Conservation (phyloP, 1,140 invertebrate genomes). For the Reticulitermes speratus region DNA sequence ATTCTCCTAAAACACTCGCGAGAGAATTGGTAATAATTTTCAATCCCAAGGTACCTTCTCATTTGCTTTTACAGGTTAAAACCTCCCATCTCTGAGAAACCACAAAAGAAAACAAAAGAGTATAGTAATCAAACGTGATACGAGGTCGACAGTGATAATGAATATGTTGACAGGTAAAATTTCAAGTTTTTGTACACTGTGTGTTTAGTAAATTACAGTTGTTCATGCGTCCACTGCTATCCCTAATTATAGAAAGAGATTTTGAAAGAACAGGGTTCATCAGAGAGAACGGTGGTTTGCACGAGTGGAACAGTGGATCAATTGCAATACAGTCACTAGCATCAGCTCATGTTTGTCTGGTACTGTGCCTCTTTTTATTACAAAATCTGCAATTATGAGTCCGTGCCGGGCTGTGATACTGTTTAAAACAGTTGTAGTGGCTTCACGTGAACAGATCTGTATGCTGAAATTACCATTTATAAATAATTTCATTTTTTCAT, state of each 20-base stretch:
- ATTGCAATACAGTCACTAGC: neutral
- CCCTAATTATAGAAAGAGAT: neutral
- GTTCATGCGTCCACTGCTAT: neutral
- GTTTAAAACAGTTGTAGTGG: neutral
- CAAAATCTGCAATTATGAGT: neutral
- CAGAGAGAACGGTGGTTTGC: neutral
- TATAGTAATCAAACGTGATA: neutral
- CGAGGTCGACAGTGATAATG: neutral
- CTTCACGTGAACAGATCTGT: neutral
- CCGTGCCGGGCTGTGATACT: neutral
- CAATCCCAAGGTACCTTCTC: neutral
- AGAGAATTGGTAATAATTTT: neutral
- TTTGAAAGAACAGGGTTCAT: neutral
- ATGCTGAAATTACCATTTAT: neutral
- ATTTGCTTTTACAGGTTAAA: neutral
- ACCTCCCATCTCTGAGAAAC: neutral
- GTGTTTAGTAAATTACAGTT: neutral
- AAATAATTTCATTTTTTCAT: neutral
- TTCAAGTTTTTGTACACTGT: neutral
- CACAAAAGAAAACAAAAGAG: neutral
- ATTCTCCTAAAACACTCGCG: too few relatives aligned
- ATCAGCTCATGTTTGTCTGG: neutral
- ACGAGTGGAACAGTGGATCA: neutral
- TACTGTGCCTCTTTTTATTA: neutral
- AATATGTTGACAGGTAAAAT: neutral